A percentile compares a stretch with the other conserved stretches of the same genome.
Evolutionary conservation across 2,888 invertebrate species (phyloP).

Genomic region (Podabrus alpinus): DNA sequence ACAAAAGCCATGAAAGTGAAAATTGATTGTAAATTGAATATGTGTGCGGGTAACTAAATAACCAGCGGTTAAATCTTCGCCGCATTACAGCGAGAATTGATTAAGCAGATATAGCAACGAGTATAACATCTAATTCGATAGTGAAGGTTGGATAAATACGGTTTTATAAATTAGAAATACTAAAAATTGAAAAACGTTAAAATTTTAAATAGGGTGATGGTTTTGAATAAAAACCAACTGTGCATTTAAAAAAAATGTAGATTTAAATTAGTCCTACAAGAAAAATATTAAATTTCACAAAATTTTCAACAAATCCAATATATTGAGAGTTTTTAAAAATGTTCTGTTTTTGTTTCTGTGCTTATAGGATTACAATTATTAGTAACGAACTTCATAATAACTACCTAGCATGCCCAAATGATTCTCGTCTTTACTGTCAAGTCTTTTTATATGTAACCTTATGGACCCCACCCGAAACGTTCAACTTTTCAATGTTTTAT

Average conservation of each 20-base stretch:
- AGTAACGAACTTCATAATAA: too few species aligned
- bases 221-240: neutral
- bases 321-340: too few species aligned
- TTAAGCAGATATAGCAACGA: neutral
- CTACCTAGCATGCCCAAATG: too few species aligned
- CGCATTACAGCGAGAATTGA: constrained; percentile 4
- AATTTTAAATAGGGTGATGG: neutral
- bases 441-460: too few species aligned
- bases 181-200: neutral
- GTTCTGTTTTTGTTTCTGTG: too few species aligned
- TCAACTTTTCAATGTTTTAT: too few species aligned
- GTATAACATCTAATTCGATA: neutral
- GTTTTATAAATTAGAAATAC: neutral
- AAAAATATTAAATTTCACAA: too few species aligned
- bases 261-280: neutral
- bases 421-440: too few species aligned
- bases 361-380: too few species aligned
- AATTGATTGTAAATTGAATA: neutral
- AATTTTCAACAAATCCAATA: too few species aligned
- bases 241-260: neutral
- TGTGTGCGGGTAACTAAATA: constrained; percentile 2
- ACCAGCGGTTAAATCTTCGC: constrained; percentile 1
- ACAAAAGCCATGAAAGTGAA: neutral
- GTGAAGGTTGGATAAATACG: neutral
- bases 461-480: too few species aligned